These are phyloP conservation scores for Lophura nycthemera DNA, from an alignment of 2,113 vertebrate species.

Conservation along the genomic window DNA sequence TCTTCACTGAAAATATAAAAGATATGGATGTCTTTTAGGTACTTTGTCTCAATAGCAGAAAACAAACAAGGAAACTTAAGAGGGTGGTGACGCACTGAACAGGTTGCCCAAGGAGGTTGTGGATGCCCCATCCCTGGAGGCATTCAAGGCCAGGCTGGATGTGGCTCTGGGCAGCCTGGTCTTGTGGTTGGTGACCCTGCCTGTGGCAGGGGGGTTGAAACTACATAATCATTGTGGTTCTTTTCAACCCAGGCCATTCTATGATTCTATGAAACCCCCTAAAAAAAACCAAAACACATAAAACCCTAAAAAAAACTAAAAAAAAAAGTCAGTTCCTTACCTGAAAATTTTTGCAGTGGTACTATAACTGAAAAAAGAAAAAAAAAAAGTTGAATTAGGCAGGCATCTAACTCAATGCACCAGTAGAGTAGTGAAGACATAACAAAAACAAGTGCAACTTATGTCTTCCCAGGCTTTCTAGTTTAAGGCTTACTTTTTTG, in stretches of 20 bases:
- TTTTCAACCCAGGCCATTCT: no score
- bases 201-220: no score
- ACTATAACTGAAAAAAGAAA: conserved; percentile 84
- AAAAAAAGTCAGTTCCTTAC: conserved; percentile 71
- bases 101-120: no score
- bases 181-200: no score
- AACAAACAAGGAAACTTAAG: neutral
- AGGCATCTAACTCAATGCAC: neutral
- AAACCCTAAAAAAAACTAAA: no score
- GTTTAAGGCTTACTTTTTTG: conserved; percentile 87
- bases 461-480: neutral
- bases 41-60: neutral
- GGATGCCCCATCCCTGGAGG: no score
- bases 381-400: neutral
- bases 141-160: no score
- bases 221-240: no score
- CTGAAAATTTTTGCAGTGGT: conserved; percentile 97
- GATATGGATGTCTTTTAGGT: neutral
- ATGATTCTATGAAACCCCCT: no score
- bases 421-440: neutral
- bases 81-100: no score
- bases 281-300: accelerated
- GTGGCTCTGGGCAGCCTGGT: no score
- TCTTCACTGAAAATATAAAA: conserved; percentile 88
- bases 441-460: neutral